Evolutionary conservation across 2,797 vertebrate genomes (phyloP).

Genomic region (Odontamblyopus lacepedii): DNA sequence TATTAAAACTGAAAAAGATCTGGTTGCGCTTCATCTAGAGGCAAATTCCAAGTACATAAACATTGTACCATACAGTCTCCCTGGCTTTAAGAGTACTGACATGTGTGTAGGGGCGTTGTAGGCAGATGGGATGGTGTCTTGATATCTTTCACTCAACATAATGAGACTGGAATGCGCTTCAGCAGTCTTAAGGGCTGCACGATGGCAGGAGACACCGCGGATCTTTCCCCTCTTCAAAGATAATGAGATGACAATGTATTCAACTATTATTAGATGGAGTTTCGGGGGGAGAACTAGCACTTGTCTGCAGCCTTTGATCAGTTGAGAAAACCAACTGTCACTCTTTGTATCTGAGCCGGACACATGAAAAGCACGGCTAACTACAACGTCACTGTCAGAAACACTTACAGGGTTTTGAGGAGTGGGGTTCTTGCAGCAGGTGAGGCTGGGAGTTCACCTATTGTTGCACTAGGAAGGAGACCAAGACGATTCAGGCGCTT

Average conservation of each 20-base stretch:
- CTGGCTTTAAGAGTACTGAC: constrained; percentile 40
- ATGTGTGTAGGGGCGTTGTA: constrained; percentile 61
- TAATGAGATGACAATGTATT: constrained; percentile 82
- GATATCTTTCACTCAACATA: constrained; percentile 76
- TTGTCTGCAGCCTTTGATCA: constrained; percentile 76
- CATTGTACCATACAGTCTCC: constrained; percentile 8
- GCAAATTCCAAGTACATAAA: constrained; percentile 11
- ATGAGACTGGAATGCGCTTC: constrained; percentile 72
- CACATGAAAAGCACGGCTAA: constrained; percentile 56
- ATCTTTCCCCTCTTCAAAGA: constrained; percentile 76
- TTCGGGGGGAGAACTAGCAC: constrained; percentile 48
- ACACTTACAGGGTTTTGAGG: constrained; percentile 37
- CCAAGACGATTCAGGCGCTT: background rate
- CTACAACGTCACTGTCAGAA: constrained; percentile 57
- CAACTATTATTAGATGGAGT: constrained; percentile 75
- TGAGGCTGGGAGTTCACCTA: constrained; percentile 32
- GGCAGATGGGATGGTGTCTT: constrained; percentile 75
- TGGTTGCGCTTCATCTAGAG: constrained; percentile 1
- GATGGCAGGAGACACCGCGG: constrained; percentile 73
- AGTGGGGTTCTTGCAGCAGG: constrained; percentile 19
- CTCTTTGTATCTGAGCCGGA: constrained; percentile 58
- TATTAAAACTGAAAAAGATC: constrained; percentile 36
- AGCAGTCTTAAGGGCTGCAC: constrained; percentile 64
- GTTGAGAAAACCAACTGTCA: constrained; percentile 69
- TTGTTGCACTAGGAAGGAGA: constrained; percentile 16